Percentiles rank a stretch among this genome's conserved stretches.
These are phyloP conservation scores for Cryptocheilus praepositus DNA, from an alignment of 2,888 invertebrate genomes.

Conservation along the genomic window DNA sequence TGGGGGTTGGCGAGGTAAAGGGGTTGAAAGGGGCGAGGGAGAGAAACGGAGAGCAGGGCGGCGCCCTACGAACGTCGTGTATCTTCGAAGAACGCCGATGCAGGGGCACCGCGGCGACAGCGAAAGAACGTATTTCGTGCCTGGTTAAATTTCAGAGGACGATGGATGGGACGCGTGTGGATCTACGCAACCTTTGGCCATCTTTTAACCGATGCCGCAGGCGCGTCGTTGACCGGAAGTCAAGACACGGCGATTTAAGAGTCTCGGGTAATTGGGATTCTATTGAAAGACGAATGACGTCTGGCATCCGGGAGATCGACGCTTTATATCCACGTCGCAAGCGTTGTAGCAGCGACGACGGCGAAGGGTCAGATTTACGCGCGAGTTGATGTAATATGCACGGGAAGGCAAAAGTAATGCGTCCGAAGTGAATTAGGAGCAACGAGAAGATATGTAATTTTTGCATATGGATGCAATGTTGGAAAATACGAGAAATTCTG, in stretches of 20 bases:
- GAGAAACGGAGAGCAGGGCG: conserved; percentile 19
- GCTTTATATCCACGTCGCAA: too few species aligned
- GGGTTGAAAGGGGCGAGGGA: conserved; percentile 22
- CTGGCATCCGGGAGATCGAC: too few species aligned
- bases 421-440: too few species aligned
- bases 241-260: background rate
- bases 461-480: too few species aligned
- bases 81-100: conserved; percentile 35
- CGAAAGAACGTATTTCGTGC: conserved; percentile 39
- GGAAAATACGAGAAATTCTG: too few species aligned
- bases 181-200: conserved; percentile 24
- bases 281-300: too few species aligned
- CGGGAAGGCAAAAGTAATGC: too few species aligned
- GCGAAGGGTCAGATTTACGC: too few species aligned
- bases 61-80: conserved; percentile 16
- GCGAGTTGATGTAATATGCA: too few species aligned
- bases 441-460: too few species aligned
- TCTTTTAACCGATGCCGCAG: conserved; percentile 31
- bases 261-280: too few species aligned
- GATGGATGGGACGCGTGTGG: conserved; percentile 42
- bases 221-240: background rate
- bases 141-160: conserved; percentile 58
- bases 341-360: too few species aligned
- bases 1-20: conserved; percentile 9
- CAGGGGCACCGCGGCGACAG: conserved; percentile 35